Base-by-base conservation (phyloP, 1,140 invertebrate species). In the Pogonomyrmex californicus region DNA sequence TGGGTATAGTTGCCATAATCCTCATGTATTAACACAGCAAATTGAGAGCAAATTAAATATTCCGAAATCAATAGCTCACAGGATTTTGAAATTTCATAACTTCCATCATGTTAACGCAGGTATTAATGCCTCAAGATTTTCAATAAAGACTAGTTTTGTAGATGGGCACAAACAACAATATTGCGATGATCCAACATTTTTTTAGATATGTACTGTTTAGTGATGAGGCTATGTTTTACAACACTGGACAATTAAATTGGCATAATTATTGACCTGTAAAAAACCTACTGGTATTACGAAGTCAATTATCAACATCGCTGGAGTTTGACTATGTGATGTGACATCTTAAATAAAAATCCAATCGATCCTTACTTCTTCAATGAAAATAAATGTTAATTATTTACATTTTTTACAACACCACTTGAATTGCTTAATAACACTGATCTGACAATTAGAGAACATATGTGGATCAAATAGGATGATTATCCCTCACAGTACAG, bases 11-110 rank as follows among this genome's bases (percentile, higher is more conserved):
- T 14, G 23, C 0, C 17, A 54, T 33, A 58, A 73, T 58, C 70
- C 12, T 7, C 33, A 17, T 23, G 47, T 71, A 12, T 51, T 23
- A 33, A 51, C 47, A 30, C 2, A 47, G n/a, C 30, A 51, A 54
- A 71, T 71, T 71, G 23, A 54, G 36, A 51, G 49, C 14, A 6
- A 73, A 73, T 58, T 56, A 58, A 44, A 10, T 33, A 51, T 71
- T 71, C 30, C 17, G 4, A 51, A 30, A 71, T 71, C 68, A 5
- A 71, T 44, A 49, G 17, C 4, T 49, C n/a, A 51, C 23, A 47
- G 68, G 17, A 71, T 71, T 12, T 23, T 51, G 14, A 10, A 9
- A 4, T 17, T 17, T 23, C n/a, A 47, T 44, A 44, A 51, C 47
- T 70, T 47, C 4, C 66, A 47, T 4, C 44, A 70, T 51, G 14